Conservation (phyloP, 2,113 vertebrate genomes). For the Chaenocephalus aceratus region DNA sequence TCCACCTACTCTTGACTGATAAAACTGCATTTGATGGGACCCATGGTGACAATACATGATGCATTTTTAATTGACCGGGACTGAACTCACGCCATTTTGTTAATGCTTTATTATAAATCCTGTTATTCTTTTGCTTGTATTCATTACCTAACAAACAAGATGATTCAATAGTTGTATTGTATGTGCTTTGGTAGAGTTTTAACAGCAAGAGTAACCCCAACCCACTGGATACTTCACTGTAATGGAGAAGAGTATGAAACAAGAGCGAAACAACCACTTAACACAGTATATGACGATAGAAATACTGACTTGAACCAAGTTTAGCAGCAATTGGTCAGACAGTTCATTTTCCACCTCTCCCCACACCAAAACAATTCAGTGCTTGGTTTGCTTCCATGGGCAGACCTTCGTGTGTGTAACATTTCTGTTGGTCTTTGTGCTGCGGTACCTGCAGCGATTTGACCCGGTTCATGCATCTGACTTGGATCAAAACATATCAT, state of each 20-base stretch:
- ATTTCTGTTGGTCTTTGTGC: slow-evolving; percentile 9
- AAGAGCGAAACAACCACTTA: not conserved
- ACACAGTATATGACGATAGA: not conserved
- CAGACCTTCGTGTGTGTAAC: not conserved
- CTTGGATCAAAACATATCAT: slow-evolving; percentile 49
- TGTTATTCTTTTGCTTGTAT: not conserved
- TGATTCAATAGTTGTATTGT: not conserved
- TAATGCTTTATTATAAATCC: not conserved
- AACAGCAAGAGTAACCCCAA: not conserved
- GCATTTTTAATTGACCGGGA: not conserved
- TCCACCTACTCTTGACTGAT: slow-evolving; percentile 22
- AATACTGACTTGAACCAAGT: not conserved
- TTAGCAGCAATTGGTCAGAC: not conserved
- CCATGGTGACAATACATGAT: slow-evolving; percentile 2
- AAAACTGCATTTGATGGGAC: slow-evolving; percentile 5
- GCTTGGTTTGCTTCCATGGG: not conserved
- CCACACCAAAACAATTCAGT: not conserved
- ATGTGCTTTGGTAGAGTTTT: not conserved
- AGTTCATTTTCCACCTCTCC: not conserved
- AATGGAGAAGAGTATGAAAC: not conserved
- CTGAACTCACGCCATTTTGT: not conserved
- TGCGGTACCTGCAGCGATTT: slow-evolving; percentile 43
- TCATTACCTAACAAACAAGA: not conserved
- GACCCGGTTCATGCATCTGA: slow-evolving; percentile 48
- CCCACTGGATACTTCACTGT: not conserved